Evolutionary conservation across 2,888 invertebrate genomes (phyloP), one percentile per base, ranked within the genome.

Genomic region (Xestia rhomboidea): DNA sequence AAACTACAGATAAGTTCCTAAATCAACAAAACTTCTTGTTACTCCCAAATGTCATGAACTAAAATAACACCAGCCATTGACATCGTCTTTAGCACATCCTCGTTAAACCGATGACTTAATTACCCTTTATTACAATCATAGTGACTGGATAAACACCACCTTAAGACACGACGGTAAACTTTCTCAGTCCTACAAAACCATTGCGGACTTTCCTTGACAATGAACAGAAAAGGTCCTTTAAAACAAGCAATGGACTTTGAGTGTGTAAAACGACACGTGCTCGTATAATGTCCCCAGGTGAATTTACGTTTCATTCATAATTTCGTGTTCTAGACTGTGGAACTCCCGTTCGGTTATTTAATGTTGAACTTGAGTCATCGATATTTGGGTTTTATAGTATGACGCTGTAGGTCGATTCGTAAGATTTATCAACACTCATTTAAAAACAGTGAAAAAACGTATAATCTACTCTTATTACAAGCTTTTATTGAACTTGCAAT

Each of bases 251-350:
- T 86, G 84, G 49, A 67, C 34, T 34, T 30, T 6, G 15, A 44
- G 21, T 51, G 8, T 62, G 44, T 75, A 49, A 51, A 62, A 46
- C 41, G 34, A 44, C 49, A 77, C 66, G 46, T 85, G n/a, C 41
- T 38, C n/a, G 21, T 63, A 24, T 30, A 62, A 62, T 66, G 62
- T 73, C 62, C 67, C 49, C 60, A 69, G 77, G 77, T 76, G 64
- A 76, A 73, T 73, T 83, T 62, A 79, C 64, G 74, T 67, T 81
- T 86, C 81, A 86, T 86, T 86, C 81, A 81, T 80, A 83, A 73
- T 63, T 71, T 69, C 30, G 54, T 68, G 49, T 27, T 49, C 57
- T 38, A 49, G 46, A 66, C 24, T 54, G 62, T 77, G 77, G 76
- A 81, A 81, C 83, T 87, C 34, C 76, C 73, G 64, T 54, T 77